phyloP scores from a whole-genome alignment of 2,888 invertebrate species.

The Chymomyza procnemis region DNA sequence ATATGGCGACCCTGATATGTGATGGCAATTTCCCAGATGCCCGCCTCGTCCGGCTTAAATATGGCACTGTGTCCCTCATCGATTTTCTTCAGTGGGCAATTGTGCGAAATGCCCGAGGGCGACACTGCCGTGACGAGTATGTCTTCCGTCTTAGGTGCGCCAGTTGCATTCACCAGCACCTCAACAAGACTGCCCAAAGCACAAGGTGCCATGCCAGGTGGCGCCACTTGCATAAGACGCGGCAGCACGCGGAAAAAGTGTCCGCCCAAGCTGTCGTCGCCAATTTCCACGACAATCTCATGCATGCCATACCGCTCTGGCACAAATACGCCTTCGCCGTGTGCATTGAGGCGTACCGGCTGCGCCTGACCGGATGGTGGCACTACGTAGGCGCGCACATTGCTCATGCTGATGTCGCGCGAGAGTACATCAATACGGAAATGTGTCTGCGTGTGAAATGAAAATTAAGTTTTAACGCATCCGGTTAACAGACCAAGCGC shows the following conservation, averaged over 20 bases:
- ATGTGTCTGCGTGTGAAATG: constrained; percentile 82
- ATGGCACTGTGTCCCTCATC: constrained; percentile 95
- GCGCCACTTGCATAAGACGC: constrained; percentile 90
- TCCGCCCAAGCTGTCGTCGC: constrained; percentile 81
- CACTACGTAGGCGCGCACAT: constrained; percentile 87
- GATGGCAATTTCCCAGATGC: constrained; percentile 97
- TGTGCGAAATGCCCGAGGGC: constrained; percentile 90
- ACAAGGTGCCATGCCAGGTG: constrained; percentile 96
- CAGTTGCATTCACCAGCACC: constrained; percentile 92
- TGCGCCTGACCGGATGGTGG: constrained; percentile 86
- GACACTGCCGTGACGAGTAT: constrained; percentile 95
- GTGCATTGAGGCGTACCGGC: constrained; percentile 82
- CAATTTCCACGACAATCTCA: constrained; percentile 85
- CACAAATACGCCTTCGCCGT: constrained; percentile 90
- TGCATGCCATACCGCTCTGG: constrained; percentile 96
- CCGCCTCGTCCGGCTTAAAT: constrained; percentile 97
- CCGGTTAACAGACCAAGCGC: not conserved
- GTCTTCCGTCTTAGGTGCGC: constrained; percentile 88
- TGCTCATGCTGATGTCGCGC: constrained; percentile 84
- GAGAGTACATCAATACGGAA: constrained; percentile 87
- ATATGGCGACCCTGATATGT: constrained; percentile 97
- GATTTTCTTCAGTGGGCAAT: constrained; percentile 90
- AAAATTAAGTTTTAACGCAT: constrained; percentile 49
- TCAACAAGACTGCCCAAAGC: constrained; percentile 96
- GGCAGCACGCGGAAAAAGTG: constrained; percentile 93